A percentile compares a stretch with the other conserved stretches of the same genome.
phyloP scores from a whole-genome alignment of 1,140 invertebrate species.

The Drosophila yakuba region DNA sequence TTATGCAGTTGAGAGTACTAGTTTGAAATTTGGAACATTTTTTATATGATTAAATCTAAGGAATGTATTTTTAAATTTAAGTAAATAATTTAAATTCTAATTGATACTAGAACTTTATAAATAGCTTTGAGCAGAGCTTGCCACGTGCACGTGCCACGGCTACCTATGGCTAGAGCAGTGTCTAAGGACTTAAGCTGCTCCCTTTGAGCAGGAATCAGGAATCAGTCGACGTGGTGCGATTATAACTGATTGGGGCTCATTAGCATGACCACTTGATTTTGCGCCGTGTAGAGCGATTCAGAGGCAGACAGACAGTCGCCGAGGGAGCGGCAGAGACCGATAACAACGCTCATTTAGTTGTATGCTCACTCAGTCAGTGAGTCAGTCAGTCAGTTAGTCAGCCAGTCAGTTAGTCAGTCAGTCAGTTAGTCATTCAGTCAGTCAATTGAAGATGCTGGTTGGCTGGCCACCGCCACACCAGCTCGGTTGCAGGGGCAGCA shows the following conservation, averaged over 20 bases:
- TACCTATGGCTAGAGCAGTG: background rate
- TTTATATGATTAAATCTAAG: too few relatives aligned
- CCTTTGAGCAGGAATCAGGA: background rate
- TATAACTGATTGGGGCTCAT: constrained; percentile 27
- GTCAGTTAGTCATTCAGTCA: constrained; percentile 46
- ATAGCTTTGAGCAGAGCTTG: background rate
- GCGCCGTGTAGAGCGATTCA: constrained; percentile 16
- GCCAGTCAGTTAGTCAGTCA: constrained; percentile 45
- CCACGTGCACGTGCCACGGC: background rate
- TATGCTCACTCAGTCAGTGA: constrained; percentile 54
- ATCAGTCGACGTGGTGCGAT: constrained; percentile 4
- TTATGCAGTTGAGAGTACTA: too few relatives aligned
- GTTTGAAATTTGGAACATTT: too few relatives aligned
- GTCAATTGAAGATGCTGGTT: constrained; percentile 77
- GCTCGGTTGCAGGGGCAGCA: constrained; percentile 12
- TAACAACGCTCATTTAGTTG: constrained; percentile 80
- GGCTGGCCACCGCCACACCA: constrained; percentile 48
- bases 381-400: constrained; percentile 43
- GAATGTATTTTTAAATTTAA: too few relatives aligned
- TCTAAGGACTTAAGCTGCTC: background rate
- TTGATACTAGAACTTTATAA: too few relatives aligned
- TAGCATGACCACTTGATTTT: constrained; percentile 33
- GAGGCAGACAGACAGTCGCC: constrained; percentile 43
- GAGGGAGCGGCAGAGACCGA: constrained; percentile 55
- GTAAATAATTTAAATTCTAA: too few relatives aligned